A percentile compares a stretch with the other conserved stretches of the same genome.
Evolutionary conservation across 2,113 vertebrate species (phyloP).

Genomic region (Natator depressus): DNA sequence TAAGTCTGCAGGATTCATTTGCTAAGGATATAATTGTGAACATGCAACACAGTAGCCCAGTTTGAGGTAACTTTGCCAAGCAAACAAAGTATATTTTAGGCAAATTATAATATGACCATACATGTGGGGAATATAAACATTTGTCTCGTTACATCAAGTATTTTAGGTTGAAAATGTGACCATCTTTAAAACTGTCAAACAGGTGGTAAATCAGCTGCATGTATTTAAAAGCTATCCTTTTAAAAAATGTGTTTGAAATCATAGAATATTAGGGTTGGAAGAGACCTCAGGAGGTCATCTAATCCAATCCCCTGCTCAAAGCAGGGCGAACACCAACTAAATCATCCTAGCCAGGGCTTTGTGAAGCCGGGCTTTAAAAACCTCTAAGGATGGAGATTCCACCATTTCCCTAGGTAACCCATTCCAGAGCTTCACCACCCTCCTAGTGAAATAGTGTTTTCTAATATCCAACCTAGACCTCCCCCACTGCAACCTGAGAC

Average conservation of each 20-base stretch:
- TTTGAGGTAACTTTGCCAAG: background rate
- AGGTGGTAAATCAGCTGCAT: background rate
- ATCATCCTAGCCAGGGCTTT: too few species aligned
- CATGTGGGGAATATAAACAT: background rate
- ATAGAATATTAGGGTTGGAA: too few species aligned
- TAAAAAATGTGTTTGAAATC: background rate
- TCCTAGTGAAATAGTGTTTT: too few species aligned
- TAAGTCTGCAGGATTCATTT: background rate
- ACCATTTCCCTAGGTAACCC: too few species aligned
- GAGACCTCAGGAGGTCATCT: too few species aligned
- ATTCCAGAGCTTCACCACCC: too few species aligned
- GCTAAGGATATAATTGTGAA: background rate
- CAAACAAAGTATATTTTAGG: background rate
- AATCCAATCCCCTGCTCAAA: too few species aligned
- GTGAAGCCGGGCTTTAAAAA: too few species aligned
- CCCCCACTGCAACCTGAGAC: too few species aligned
- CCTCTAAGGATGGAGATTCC: too few species aligned
- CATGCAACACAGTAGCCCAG: background rate
- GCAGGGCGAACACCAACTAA: too few species aligned
- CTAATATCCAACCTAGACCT: too few species aligned
- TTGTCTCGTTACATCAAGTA: background rate
- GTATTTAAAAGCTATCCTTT: background rate
- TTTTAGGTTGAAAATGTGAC: background rate
- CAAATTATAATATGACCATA: background rate
- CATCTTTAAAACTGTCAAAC: background rate